A percentile compares a stretch with the other conserved stretches of the same genome.
These are phyloP conservation scores for Magallana gigas DNA, from an alignment of 1,140 invertebrate species.

Conservation along the genomic window DNA sequence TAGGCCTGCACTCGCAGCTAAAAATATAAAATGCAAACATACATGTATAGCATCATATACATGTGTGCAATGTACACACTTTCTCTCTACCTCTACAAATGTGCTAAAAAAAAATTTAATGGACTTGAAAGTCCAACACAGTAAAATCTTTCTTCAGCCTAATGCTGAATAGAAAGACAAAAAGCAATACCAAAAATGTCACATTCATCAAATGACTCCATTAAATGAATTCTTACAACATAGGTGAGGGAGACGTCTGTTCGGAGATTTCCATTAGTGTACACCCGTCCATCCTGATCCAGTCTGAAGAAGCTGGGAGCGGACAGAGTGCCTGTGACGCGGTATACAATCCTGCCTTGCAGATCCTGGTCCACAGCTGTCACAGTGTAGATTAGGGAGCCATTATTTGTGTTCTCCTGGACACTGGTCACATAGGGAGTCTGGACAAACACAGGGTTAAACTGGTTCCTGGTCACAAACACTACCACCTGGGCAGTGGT, in stretches of 20 bases:
- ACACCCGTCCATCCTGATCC: constrained; percentile 39
- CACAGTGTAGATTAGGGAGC: constrained; percentile 30
- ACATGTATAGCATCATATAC: too few species aligned
- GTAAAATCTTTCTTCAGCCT: too few species aligned
- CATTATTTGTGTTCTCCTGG: constrained; percentile 26
- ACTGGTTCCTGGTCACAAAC: constrained; percentile 46
- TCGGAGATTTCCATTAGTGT: constrained; percentile 35
- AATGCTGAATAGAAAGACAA: neutral
- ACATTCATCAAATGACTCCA: neutral
- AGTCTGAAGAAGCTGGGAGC: constrained; percentile 41
- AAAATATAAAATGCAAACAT: neutral
- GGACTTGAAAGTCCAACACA: too few species aligned
- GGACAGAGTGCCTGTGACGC: constrained; percentile 19
- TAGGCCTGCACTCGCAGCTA: constrained; percentile 81
- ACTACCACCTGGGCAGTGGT: constrained; percentile 35
- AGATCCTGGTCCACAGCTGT: constrained; percentile 38
- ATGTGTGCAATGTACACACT: too few species aligned
- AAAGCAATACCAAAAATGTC: neutral
- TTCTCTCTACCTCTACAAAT: too few species aligned
- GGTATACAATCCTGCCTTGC: constrained; percentile 33
- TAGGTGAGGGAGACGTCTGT: constrained; percentile 36
- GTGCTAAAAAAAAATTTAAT: too few species aligned
- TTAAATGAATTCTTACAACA: constrained; percentile 19
- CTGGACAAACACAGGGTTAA: constrained; percentile 26
- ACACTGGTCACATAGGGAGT: constrained; percentile 42